These are phyloP conservation scores for Anthonomus grandis DNA, from an alignment of 1,140 invertebrate species.

Conservation along the genomic window DNA sequence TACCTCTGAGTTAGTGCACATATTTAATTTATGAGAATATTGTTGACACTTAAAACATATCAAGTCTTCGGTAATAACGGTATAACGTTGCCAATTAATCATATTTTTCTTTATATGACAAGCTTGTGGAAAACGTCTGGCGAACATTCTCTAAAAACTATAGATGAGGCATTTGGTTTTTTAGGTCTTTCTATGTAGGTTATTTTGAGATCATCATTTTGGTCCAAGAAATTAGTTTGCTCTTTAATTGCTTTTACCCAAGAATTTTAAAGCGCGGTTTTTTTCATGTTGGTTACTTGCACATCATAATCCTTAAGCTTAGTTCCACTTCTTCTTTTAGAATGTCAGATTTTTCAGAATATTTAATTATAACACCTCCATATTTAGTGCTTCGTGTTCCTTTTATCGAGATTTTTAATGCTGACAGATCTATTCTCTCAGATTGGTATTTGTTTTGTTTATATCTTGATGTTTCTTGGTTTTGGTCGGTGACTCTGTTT, in stretches of 20 bases:
- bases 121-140: not conserved
- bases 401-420: not conserved
- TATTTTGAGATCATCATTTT: not conserved
- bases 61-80: not conserved
- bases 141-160: no score
- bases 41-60: conserved; percentile 15
- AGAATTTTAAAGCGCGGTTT: no score
- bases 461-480: not conserved
- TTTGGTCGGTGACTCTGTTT: no score
- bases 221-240: not conserved
- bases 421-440: not conserved
- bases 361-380: no score
- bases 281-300: not conserved
- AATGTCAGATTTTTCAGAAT: not conserved
- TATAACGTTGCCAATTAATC: not conserved
- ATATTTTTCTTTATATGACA: not conserved
- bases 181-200: not conserved
- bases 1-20: not conserved
- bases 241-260: no score
- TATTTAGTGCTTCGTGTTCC: not conserved
- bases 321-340: no score
- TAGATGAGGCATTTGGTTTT: no score
- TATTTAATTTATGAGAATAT: conserved; percentile 8
- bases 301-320: not conserved
- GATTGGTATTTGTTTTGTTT: not conserved